Percentiles rank a stretch among this genome's conserved stretches.
Evolutionary conservation across 2,888 invertebrate species (phyloP).

Genomic region (Nebria salina): DNA sequence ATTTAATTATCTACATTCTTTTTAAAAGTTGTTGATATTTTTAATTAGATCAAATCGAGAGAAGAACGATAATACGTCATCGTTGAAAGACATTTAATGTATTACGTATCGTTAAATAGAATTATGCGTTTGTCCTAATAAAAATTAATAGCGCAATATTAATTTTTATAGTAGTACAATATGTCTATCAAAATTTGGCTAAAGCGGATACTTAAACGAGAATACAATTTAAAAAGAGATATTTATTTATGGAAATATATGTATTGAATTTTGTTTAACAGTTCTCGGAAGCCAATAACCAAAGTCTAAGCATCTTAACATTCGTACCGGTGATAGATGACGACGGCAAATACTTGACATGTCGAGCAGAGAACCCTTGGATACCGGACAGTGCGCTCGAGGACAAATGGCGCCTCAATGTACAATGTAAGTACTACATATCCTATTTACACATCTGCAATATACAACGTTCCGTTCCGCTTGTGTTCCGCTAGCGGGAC

Average conservation of each 20-base stretch:
- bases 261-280: slow-evolving; percentile 57
- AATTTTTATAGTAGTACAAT: too few relatives aligned
- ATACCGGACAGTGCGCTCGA: slow-evolving; percentile 84
- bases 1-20: too few relatives aligned
- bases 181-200: too few relatives aligned
- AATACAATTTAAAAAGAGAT: too few relatives aligned
- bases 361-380: slow-evolving; percentile 87
- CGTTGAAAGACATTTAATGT: too few relatives aligned
- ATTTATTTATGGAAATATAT: neutral
- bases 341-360: slow-evolving; percentile 89
- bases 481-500: neutral
- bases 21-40: too few relatives aligned
- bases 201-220: too few relatives aligned
- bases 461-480: slow-evolving; percentile 2
- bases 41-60: too few relatives aligned
- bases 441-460: slow-evolving; percentile 11
- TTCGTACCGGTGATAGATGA: slow-evolving; percentile 86
- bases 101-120: too few relatives aligned
- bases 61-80: too few relatives aligned
- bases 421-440: slow-evolving; percentile 77
- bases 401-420: slow-evolving; percentile 87
- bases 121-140: too few relatives aligned
- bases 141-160: too few relatives aligned
- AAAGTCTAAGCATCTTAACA: slow-evolving; percentile 83
- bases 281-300: slow-evolving; percentile 85